Evolutionary conservation across 2,797 vertebrate species (phyloP).

Genomic region (Scolopax rusticola): DNA sequence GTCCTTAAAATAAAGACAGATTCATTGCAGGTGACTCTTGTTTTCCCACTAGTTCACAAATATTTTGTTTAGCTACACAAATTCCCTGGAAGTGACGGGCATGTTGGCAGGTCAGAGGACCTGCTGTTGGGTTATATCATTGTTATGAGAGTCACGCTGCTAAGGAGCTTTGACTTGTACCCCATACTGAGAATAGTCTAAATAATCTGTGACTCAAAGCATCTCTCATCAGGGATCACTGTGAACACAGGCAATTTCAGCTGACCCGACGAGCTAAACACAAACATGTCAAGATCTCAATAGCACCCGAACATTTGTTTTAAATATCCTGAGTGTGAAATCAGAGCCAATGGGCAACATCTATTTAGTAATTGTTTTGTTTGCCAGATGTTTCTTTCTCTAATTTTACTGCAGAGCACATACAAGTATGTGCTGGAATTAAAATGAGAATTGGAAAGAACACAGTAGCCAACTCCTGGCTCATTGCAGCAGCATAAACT

Average conservation of each 20-base stretch:
- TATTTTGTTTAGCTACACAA: slow-evolving; percentile 65
- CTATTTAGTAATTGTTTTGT: background rate
- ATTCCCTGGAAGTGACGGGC: slow-evolving; percentile 26
- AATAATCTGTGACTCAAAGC: slow-evolving; percentile 73
- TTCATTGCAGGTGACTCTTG: background rate
- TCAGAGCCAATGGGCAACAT: slow-evolving; percentile 33
- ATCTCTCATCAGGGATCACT: slow-evolving; percentile 64
- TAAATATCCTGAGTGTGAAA: slow-evolving; percentile 51
- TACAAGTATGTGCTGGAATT: background rate
- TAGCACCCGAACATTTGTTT: slow-evolving; percentile 66
- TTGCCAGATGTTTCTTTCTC: slow-evolving; percentile 54
- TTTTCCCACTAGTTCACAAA: slow-evolving; percentile 52
- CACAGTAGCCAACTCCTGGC: background rate
- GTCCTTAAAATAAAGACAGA: slow-evolving; percentile 16
- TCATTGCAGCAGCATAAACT: background rate
- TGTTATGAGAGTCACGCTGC: slow-evolving; percentile 71
- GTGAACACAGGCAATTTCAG: slow-evolving; percentile 47
- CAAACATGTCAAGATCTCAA: slow-evolving; percentile 63
- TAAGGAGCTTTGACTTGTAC: slow-evolving; percentile 64
- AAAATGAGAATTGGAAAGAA: background rate
- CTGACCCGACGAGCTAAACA: slow-evolving; percentile 46
- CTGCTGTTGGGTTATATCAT: slow-evolving; percentile 72
- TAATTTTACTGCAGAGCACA: slow-evolving; percentile 29
- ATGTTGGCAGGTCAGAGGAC: slow-evolving; percentile 61
- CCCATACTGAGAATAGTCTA: slow-evolving; percentile 72